Conservation (phyloP, 2,113 vertebrate genomes). For the Oophaga pumilio region DNA sequence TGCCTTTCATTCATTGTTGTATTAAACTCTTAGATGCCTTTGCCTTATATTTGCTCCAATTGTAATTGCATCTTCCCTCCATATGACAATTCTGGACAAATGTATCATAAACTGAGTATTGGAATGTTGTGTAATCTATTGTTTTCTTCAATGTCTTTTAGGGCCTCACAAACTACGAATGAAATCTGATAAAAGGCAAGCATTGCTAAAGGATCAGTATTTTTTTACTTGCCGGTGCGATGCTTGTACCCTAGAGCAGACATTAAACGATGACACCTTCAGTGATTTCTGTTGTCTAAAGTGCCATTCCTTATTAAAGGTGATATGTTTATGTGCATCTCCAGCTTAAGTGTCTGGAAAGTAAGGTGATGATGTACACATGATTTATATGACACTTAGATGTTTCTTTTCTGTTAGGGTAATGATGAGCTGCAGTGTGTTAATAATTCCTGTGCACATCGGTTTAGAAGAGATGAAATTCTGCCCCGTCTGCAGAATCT, state of each 20-base stretch:
- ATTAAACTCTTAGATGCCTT: too few species aligned
- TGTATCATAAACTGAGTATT: background rate
- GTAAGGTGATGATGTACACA: background rate
- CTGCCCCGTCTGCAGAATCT: constrained; percentile 61
- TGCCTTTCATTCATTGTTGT: too few species aligned
- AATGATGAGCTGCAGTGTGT: constrained; percentile 66
- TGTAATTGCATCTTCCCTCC: background rate
- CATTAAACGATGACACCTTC: background rate
- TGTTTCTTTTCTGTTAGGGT: constrained; percentile 66
- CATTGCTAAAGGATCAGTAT: constrained; percentile 83
- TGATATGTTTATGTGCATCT: constrained; percentile 51
- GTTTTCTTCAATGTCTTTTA: constrained; percentile 61
- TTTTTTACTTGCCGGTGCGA: constrained; percentile 86
- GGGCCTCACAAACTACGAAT: constrained; percentile 85
- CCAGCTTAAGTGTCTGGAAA: background rate
- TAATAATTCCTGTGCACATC: constrained; percentile 65
- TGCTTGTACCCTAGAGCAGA: constrained; percentile 72
- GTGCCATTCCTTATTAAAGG: constrained; percentile 71
- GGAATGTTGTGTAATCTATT: background rate
- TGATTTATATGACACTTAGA: background rate
- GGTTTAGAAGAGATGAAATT: constrained; percentile 61
- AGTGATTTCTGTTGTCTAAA: constrained; percentile 72
- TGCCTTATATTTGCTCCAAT: background rate
- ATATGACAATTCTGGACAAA: too few species aligned
- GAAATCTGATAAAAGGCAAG: constrained; percentile 75